Base-by-base conservation (phyloP, 64 coral and sea anemone genomes). In the Stichodactyla helianthus region DNA sequence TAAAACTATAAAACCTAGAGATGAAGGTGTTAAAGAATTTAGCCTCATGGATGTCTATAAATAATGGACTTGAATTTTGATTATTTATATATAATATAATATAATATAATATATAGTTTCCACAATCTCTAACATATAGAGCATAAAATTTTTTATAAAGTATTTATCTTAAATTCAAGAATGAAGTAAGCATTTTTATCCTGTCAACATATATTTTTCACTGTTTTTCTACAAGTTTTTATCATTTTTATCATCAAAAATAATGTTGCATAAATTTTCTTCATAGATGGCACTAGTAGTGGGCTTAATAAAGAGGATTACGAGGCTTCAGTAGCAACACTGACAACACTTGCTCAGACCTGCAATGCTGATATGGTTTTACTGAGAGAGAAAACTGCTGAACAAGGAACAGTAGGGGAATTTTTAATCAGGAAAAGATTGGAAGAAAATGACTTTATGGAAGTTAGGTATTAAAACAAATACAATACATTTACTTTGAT, bases 401-500 rank as follows among this genome's bases (percentile, higher is more conserved):
- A 92, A 64, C 88, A 92, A 60, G 93, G 97, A 58, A 92, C 78
- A 60, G 65, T 99, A 53, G 93, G 86, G 23, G 97, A 99, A 71
- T 99, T 95, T 82, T 82, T 99, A 55, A 87, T 99, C 50, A 82
- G 97, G 81, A 91, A 82, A 52, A 92, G 77, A n/a, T 87, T 89
- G 82, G 93, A 99, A 77, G 97, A 99, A 52, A 92, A 95, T 88
- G 97, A 99, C 65, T 99, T 99, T n/a, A 95, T 99, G 93, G 97
- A 99, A 95, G 93, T 99, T 60, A 92, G 97, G 97, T 99, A 91
- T 10, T 53, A 27, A 4, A 74, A 74, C 8, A 76, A 95, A 95
- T 86, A 93, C 93, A 14, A 18, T 17, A 62, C 12, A 62, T 17
- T 62, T 15, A 5, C 59, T 62, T 10, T 10, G 56, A 59, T 59